Percentiles rank a stretch among this genome's conserved stretches.
Conservation (phyloP, 1,140 invertebrate genomes). For the Drosophila sp. region DNA sequence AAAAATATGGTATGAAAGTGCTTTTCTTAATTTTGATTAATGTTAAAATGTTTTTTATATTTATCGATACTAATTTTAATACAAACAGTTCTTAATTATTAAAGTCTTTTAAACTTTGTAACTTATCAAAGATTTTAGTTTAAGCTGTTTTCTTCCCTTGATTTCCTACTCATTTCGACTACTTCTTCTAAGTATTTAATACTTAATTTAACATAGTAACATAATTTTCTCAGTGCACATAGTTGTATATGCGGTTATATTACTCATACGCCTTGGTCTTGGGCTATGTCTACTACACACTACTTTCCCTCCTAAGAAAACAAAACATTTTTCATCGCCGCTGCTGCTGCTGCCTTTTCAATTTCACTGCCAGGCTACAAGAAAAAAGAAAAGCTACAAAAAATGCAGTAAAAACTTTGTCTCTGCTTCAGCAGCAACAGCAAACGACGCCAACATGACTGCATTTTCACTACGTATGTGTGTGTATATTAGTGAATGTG, state of each 20-base stretch:
- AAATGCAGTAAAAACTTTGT: constrained; percentile 70
- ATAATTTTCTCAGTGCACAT: background rate
- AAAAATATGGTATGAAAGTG: background rate
- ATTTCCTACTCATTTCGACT: too few relatives aligned
- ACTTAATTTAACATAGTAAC: background rate
- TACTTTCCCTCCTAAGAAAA: constrained; percentile 62
- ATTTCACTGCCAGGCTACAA: constrained; percentile 66
- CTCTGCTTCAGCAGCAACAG: constrained; percentile 61
- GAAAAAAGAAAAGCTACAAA: constrained; percentile 57
- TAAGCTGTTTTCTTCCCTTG: too few relatives aligned
- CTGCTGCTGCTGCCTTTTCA: constrained; percentile 53
- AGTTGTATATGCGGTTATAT: constrained; percentile 25
- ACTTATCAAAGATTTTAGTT: too few relatives aligned
- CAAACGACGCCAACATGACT: constrained; percentile 69
- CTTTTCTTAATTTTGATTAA: too few relatives aligned
- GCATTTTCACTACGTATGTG: constrained; percentile 68
- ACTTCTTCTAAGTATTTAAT: background rate
- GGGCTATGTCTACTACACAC: constrained; percentile 17
- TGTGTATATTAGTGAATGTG: constrained; percentile 27
- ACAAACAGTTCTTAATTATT: too few relatives aligned
- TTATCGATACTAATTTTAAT: too few relatives aligned
- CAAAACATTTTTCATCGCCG: constrained; percentile 13
- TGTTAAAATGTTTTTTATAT: too few relatives aligned
- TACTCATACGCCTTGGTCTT: constrained; percentile 66
- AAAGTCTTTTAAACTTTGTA: too few relatives aligned